Conservation (phyloP, 2,113 vertebrate genomes). For the Pipa parva region DNA sequence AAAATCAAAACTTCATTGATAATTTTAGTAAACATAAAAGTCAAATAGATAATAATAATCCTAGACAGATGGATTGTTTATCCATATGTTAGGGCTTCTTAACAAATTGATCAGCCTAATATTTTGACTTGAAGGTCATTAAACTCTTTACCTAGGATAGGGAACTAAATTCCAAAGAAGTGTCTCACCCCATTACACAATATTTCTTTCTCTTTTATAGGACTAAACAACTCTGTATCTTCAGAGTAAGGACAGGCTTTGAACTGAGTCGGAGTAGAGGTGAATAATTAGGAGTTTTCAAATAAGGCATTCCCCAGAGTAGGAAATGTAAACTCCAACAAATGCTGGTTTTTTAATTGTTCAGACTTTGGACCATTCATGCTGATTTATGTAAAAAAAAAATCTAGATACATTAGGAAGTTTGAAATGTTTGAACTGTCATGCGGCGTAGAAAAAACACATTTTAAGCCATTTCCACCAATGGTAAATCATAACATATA, state of each 20-base stretch:
- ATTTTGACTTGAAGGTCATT: slow-evolving; percentile 27
- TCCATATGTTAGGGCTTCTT: background rate
- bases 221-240: slow-evolving; percentile 27
- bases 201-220: slow-evolving; percentile 29
- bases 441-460: no score
- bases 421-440: no score
- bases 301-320: slow-evolving; percentile 29
- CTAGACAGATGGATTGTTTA: background rate
- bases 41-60: background rate
- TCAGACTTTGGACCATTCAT: no score
- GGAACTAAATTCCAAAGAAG: slow-evolving; percentile 29
- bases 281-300: slow-evolving; percentile 31
- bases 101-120: background rate
- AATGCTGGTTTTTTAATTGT: background rate
- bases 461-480: no score
- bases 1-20: background rate
- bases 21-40: background rate
- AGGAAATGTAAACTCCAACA: slow-evolving; percentile 15
- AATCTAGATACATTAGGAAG: no score
- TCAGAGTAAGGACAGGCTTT: slow-evolving; percentile 15
- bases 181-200: slow-evolving; percentile 35
- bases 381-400: no score
- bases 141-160: slow-evolving; percentile 15
- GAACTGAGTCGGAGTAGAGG: slow-evolving; percentile 15
- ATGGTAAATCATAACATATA: no score